Conservation (phyloP, 1,140 invertebrate genomes). For the Hylaeus volcanicus region DNA sequence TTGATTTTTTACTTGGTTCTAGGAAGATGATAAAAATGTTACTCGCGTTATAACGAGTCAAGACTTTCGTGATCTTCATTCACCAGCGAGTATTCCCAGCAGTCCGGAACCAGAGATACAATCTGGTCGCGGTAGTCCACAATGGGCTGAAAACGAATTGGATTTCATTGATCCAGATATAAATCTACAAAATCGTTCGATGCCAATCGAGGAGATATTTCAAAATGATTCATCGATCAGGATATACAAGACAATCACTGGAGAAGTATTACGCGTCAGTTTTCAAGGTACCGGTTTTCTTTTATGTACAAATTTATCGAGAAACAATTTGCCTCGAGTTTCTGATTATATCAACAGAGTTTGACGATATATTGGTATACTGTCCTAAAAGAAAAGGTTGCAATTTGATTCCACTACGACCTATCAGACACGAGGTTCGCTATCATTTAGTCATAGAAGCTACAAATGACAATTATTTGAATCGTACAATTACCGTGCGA, state of each 20-base stretch:
- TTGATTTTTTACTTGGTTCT: neutral
- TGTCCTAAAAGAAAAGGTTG: conserved; percentile 86
- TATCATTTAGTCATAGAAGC: conserved; percentile 87
- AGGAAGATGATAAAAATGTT: conserved; percentile 62
- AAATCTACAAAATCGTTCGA: conserved; percentile 25
- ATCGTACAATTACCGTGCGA: conserved; percentile 84
- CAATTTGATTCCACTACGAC: conserved; percentile 86
- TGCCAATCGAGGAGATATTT: conserved; percentile 54
- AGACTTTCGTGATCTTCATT: conserved; percentile 66
- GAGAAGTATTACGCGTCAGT: conserved; percentile 84
- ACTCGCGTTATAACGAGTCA: conserved; percentile 64
- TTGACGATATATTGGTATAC: conserved; percentile 86
- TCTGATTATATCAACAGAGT: conserved; percentile 79
- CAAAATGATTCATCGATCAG: conserved; percentile 80
- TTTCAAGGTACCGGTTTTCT: conserved; percentile 74
- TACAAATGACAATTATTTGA: conserved; percentile 82
- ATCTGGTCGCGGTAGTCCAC: conserved; percentile 38
- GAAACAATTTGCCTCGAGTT: neutral
- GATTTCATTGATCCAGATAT: conserved; percentile 43
- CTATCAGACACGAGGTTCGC: conserved; percentile 84
- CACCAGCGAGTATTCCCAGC: conserved; percentile 66
- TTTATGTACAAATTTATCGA: neutral
- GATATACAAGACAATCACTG: conserved; percentile 82
- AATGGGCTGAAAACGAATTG: conserved; percentile 56
- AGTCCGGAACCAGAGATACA: conserved; percentile 70